Percentiles rank a stretch among this genome's conserved stretches.
Conservation (phyloP, 1,140 invertebrate species). For the Drosophila takahashii region DNA sequence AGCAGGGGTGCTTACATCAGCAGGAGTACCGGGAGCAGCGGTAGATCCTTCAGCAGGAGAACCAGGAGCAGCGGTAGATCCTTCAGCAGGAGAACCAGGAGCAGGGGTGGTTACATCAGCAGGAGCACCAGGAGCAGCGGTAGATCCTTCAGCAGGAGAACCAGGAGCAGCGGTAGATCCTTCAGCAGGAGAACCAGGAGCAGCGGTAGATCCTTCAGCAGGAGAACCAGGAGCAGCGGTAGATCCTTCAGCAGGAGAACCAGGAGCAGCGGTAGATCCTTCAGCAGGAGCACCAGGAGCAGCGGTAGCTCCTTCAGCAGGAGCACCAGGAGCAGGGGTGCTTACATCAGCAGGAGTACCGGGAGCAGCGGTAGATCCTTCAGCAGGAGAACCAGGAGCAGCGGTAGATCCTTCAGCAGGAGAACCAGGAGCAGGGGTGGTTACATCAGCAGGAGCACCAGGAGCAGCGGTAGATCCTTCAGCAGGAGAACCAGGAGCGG, state of each 20-base stretch:
- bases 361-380: background rate
- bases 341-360: slow-evolving; percentile 1
- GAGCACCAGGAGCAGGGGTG: slow-evolving; percentile 5
- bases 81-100: slow-evolving; percentile 18
- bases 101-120: slow-evolving; percentile 7
- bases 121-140: slow-evolving; percentile 9
- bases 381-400: slow-evolving; percentile 13
- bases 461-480: slow-evolving; percentile 5
- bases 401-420: background rate
- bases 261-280: slow-evolving; percentile 14
- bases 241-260: slow-evolving; percentile 1
- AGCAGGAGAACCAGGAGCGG: background rate
- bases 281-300: slow-evolving; percentile 18
- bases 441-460: slow-evolving; percentile 10
- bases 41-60: slow-evolving; percentile 13
- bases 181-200: slow-evolving; percentile 18
- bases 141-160: background rate
- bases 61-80: slow-evolving; percentile 14
- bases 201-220: slow-evolving; percentile 1
- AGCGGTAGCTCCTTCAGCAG: background rate
- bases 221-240: slow-evolving; percentile 27
- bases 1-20: slow-evolving; percentile 8
- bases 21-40: slow-evolving; percentile 15
- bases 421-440: background rate
- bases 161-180: no score